Evolutionary conservation across 1,140 invertebrate genomes (phyloP).

Genomic region (Caenorhabditis latens): DNA sequence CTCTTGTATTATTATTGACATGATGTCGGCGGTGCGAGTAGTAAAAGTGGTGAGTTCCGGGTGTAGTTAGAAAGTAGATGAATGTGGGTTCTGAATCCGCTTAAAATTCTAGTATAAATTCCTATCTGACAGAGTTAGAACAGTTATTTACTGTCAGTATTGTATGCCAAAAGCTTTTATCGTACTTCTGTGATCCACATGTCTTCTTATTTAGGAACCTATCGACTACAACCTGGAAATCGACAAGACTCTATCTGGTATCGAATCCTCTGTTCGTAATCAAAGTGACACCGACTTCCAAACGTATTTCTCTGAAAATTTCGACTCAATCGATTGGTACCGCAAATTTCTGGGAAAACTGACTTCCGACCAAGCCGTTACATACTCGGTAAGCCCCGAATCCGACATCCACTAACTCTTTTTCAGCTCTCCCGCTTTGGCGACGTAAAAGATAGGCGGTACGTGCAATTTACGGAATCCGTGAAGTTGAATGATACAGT

Average conservation of each 20-base stretch:
- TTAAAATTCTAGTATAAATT: no score
- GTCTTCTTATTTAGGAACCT: background rate
- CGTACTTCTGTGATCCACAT: no score
- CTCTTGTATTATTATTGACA: no score
- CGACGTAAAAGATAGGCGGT: conserved; percentile 5
- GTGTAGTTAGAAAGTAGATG: no score
- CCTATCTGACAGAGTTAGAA: no score
- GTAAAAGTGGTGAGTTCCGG: no score
- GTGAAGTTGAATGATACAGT: background rate
- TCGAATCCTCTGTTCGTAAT: conserved; percentile 6
- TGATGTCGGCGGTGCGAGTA: no score
- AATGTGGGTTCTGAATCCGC: no score
- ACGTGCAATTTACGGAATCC: conserved; percentile 17
- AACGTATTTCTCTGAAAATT: conserved; percentile 12
- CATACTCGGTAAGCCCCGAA: background rate
- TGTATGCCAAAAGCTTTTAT: no score
- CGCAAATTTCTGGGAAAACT: conserved; percentile 35
- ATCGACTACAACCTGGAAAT: conserved; percentile 25
- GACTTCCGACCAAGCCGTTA: background rate
- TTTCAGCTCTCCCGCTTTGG: conserved; percentile 22
- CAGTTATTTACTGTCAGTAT: no score
- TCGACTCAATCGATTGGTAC: conserved; percentile 14
- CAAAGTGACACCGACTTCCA: background rate
- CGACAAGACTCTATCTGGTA: background rate
- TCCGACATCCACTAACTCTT: background rate